Percentiles rank a stretch among this genome's conserved stretches.
Conservation (phyloP, 1,140 invertebrate species). For the Belonocnema kinseyi region DNA sequence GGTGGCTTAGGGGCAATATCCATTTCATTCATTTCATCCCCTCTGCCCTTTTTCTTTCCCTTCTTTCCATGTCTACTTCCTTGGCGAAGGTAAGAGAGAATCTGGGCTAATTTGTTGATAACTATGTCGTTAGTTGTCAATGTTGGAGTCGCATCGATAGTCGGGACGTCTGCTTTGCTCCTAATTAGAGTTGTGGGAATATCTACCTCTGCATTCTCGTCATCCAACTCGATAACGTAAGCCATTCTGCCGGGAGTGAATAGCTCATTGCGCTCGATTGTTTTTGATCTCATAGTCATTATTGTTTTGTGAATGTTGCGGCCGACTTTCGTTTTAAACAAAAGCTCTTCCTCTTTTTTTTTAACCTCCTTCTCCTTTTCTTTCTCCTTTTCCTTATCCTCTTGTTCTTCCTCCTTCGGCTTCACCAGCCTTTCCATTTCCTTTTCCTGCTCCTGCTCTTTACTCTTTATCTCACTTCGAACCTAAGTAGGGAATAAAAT, state of each 20-base stretch:
- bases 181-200: conserved; percentile 97
- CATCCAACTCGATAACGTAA: conserved; percentile 96
- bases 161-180: conserved; percentile 95
- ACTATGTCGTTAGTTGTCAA: conserved; percentile 96
- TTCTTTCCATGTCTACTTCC: conserved; percentile 87
- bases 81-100: conserved; percentile 94
- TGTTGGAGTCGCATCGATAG: conserved; percentile 85
- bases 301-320: conserved; percentile 85
- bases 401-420: conserved; percentile 72
- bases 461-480: conserved; percentile 73
- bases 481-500: conserved; percentile 55
- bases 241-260: conserved; percentile 98
- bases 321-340: conserved; percentile 88
- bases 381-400: conserved; percentile 73
- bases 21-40: conserved; percentile 53
- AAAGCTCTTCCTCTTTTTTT: conserved; percentile 84
- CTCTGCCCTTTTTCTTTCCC: conserved; percentile 79
- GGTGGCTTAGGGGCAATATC: conserved; percentile 45
- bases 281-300: conserved; percentile 80
- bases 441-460: conserved; percentile 85
- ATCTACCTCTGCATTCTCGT: conserved; percentile 92
- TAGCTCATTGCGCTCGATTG: conserved; percentile 92
- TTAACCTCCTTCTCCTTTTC: conserved; percentile 71
- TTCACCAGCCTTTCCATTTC: conserved; percentile 86
- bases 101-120: conserved; percentile 98